A percentile compares a stretch with the other conserved stretches of the same genome.
phyloP scores from a whole-genome alignment of 2,797 vertebrate genomes.

The Adrianichthys oophorus region DNA sequence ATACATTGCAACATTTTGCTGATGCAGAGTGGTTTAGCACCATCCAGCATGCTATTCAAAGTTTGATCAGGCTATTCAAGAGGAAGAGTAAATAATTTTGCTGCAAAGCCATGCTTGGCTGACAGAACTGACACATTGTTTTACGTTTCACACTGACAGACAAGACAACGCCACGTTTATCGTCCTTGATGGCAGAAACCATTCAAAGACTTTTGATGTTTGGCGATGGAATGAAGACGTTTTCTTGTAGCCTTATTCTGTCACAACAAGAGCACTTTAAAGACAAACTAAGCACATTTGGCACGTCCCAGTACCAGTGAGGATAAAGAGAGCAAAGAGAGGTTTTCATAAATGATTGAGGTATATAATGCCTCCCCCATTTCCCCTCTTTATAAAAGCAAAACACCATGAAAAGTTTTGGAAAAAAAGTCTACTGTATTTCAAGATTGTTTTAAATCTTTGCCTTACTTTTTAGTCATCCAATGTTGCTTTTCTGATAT shows the following conservation, averaged over 20 bases:
- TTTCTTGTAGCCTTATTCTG: slow-evolving; percentile 77
- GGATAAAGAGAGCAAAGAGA: slow-evolving; percentile 56
- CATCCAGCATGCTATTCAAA: slow-evolving; percentile 52
- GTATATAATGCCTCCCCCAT: slow-evolving; percentile 18
- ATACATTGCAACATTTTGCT: slow-evolving; percentile 42
- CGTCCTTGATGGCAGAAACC: slow-evolving; percentile 66
- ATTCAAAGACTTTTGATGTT: slow-evolving; percentile 76
- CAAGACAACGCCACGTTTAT: slow-evolving; percentile 68
- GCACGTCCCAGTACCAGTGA: slow-evolving; percentile 59
- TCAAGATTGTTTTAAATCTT: too few relatives aligned
- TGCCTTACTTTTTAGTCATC: too few relatives aligned
- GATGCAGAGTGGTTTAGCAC: slow-evolving; percentile 39
- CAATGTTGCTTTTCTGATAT: too few relatives aligned
- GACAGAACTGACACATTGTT: slow-evolving; percentile 66
- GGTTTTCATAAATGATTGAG: slow-evolving; percentile 59
- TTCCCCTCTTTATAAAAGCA: slow-evolving; percentile 13
- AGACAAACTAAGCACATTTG: slow-evolving; percentile 69
- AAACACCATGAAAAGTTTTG: background rate
- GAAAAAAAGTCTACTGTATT: too few relatives aligned
- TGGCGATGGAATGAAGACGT: slow-evolving; percentile 64
- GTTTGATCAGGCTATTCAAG: slow-evolving; percentile 65
- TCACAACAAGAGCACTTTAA: slow-evolving; percentile 72
- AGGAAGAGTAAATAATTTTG: slow-evolving; percentile 69
- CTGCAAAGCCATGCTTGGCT: slow-evolving; percentile 57
- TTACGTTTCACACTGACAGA: slow-evolving; percentile 66